These are phyloP conservation scores for Acridotheres tristis DNA, from an alignment of 2,797 vertebrate species.

Conservation along the genomic window DNA sequence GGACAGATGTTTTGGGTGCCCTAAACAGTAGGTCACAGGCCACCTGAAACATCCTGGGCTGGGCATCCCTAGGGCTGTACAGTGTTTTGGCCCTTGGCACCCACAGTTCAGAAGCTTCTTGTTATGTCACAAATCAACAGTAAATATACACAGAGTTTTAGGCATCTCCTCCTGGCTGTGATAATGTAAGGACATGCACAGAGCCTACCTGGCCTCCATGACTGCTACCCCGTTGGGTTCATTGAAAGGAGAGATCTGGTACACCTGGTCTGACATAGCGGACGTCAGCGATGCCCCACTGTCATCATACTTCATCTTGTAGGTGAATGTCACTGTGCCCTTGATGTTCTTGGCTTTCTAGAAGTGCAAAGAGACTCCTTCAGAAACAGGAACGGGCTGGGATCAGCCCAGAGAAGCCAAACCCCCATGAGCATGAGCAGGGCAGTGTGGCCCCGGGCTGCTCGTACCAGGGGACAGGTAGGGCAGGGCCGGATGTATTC, in stretches of 20 bases:
- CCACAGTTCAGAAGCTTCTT: background rate
- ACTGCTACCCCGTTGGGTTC: slow-evolving; percentile 76
- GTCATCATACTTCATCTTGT: slow-evolving; percentile 78
- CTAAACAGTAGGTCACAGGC: background rate
- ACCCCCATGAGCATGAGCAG: background rate
- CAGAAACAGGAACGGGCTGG: rapidly evolving
- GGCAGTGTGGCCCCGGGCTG: rapidly evolving
- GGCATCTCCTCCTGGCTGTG: background rate
- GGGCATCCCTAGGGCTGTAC: rapidly evolving
- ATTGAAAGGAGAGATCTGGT: slow-evolving; percentile 83
- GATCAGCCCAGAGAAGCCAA: background rate
- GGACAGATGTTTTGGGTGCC: background rate
- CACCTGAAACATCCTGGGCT: background rate
- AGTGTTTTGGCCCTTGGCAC: background rate
- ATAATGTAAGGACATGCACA: rapidly evolving
- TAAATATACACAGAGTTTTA: background rate
- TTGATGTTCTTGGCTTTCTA: slow-evolving; percentile 80
- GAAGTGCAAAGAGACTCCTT: background rate
- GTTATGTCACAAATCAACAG: background rate
- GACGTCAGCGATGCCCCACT: slow-evolving; percentile 74
- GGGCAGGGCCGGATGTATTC: slow-evolving; percentile 75
- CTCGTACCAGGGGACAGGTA: slow-evolving; percentile 77
- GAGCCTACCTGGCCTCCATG: slow-evolving; percentile 62
- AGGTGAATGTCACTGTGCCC: slow-evolving; percentile 75
- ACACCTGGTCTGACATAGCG: slow-evolving; percentile 75